Percentiles rank a stretch among this genome's conserved stretches.
phyloP scores from a whole-genome alignment of 2,797 vertebrate genomes.

The Melanotaenia maccullochi region DNA sequence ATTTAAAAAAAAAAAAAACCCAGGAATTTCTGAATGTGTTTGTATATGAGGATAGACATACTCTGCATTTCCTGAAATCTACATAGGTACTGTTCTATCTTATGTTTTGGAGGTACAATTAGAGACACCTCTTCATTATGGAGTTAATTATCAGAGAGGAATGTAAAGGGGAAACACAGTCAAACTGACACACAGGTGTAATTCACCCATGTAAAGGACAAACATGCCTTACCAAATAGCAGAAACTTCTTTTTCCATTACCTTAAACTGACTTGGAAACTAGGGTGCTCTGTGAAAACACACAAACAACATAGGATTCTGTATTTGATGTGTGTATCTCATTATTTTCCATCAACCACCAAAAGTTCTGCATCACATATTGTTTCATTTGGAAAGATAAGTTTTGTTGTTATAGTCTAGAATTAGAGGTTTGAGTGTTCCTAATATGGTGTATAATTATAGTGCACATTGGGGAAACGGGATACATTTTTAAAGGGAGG shows the following conservation, averaged over 20 bases:
- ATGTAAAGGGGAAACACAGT: background rate
- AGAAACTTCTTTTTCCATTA: background rate
- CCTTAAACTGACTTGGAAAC: background rate
- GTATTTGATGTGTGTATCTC: background rate
- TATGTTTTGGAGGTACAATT: too few relatives aligned
- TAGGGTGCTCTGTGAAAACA: background rate
- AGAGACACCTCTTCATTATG: too few relatives aligned
- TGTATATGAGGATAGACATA: too few relatives aligned
- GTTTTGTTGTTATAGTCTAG: background rate
- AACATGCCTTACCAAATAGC: too few relatives aligned
- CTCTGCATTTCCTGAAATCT: too few relatives aligned
- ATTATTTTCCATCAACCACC: background rate
- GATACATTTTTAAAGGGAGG: background rate
- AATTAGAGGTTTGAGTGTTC: background rate
- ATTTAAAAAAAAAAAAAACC: too few relatives aligned
- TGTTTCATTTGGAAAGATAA: background rate
- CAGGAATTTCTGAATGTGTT: too few relatives aligned
- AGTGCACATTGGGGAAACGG: background rate
- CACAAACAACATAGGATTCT: background rate
- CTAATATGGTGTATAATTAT: background rate
- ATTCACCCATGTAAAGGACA: too few relatives aligned
- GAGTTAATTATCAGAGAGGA: background rate
- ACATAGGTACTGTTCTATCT: too few relatives aligned
- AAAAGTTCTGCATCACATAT: background rate
- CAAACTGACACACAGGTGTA: background rate